phyloP scores from a whole-genome alignment of 2,888 invertebrate genomes.

The Lasioglossum malachurum region DNA sequence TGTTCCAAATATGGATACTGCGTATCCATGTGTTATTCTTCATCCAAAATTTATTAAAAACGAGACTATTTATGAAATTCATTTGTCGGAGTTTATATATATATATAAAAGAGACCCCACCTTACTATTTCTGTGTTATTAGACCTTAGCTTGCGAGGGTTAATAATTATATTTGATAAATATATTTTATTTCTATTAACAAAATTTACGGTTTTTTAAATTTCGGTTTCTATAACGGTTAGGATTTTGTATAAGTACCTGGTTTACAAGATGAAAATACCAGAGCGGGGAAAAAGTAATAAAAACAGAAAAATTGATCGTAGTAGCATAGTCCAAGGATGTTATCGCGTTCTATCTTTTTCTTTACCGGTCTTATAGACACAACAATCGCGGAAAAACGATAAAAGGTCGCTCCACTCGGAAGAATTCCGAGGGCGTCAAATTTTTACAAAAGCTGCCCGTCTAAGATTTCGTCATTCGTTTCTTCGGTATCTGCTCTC shows the following conservation, averaged over 20 bases:
- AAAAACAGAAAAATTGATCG: not conserved
- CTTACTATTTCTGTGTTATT: no score
- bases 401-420: not conserved
- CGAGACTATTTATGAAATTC: no score
- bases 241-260: no score
- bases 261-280: constrained; percentile 6
- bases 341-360: constrained; percentile 6
- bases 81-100: no score
- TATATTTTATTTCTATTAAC: no score
- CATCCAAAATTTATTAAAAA: no score
- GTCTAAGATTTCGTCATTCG: not conserved
- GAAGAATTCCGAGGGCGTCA: not conserved
- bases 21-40: no score
- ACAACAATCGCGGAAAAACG: not conserved
- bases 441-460: constrained; percentile 19
- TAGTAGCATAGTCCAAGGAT: not conserved
- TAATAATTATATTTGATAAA: no score
- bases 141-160: no score
- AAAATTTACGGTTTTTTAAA: no score
- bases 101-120: no score
- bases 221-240: no score
- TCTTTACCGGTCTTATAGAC: not conserved
- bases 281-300: not conserved
- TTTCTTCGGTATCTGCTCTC: not conserved
- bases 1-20: not conserved